Base-by-base conservation (phyloP, 2,113 vertebrate species). In the Mesocricetus auratus region DNA sequence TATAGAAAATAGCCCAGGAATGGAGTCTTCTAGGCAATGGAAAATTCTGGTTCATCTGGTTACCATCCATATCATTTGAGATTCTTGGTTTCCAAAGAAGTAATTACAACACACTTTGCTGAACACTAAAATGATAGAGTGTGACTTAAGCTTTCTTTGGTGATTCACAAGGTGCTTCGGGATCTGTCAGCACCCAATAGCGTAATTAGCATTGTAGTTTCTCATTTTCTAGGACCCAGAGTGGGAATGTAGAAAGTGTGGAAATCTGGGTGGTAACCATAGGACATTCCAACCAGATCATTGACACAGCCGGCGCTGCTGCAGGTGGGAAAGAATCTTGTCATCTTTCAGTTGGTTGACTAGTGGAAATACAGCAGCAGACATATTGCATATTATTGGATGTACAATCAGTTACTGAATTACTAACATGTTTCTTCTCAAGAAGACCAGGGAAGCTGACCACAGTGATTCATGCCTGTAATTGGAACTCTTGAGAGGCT, bases 1-100 rank as follows among this genome's bases (percentile, higher is more conserved):
- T 95, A 89, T 69, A 78, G 86, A 78, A 73, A 94, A 69, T 86
- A 68, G 17, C 81, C 62, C 93, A n/a, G 77, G 74, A 95, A 78
- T 92, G 78, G 87, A 68, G 69, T 89, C 75, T 96, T 96, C 90
- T 95, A 91, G 90, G 83, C 69, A 94, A 95, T 93, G 95, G 95
- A 97, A 97, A 96, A 95, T 79, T 96, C 96, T 96, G 73, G 92
- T 95, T 97, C 89, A 75, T 91, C 90, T 94, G 86, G 89, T 96
- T 97, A 83, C 64, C 24, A 50, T 97, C 78, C 91, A 45, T 95
- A 92, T 93, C 62, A 88, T 79, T 90, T 90, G 74, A 78, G 81
- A 92, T 92, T 89, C 88, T 94, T 95, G 73, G 83, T 92, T 97
- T 93, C 94, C 90, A 97, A 89, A 94, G 60, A 86, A 89, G 56